Conservation (phyloP, 2,888 invertebrate genomes). For the Lobophora halterata region DNA sequence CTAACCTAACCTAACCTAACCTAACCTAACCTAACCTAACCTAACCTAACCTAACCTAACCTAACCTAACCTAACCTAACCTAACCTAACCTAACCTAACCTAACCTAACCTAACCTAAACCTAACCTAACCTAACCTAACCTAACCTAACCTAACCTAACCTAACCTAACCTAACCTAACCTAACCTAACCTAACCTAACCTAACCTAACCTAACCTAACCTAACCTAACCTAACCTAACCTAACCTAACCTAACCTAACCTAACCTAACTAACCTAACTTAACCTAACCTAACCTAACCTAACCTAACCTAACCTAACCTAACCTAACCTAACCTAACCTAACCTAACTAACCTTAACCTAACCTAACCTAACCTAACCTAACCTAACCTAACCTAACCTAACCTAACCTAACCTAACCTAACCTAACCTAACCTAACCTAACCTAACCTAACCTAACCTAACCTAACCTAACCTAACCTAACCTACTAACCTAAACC, state of each 20-base stretch:
- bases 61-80: constrained; percentile 21
- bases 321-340: constrained; percentile 25
- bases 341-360: constrained; percentile 24
- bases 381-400: constrained; percentile 25
- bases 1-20: constrained; percentile 14
- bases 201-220: constrained; percentile 23
- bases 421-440: constrained; percentile 19
- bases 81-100: constrained; percentile 23
- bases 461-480: constrained; percentile 16
- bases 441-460: constrained; percentile 16
- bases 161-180: constrained; percentile 22
- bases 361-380: constrained; percentile 23
- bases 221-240: constrained; percentile 22
- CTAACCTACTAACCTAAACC: constrained; percentile 20
- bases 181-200: constrained; percentile 28
- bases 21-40: constrained; percentile 18
- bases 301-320: constrained; percentile 22
- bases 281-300: constrained; percentile 22
- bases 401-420: constrained; percentile 24
- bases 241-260: constrained; percentile 23
- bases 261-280: constrained; percentile 20
- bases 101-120: constrained; percentile 21
- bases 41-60: constrained; percentile 21
- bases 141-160: constrained; percentile 25
- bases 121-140: constrained; percentile 26